These are phyloP conservation scores for Parasteatoda lunata DNA, from an alignment of 2,888 invertebrate species.

Conservation along the genomic window DNA sequence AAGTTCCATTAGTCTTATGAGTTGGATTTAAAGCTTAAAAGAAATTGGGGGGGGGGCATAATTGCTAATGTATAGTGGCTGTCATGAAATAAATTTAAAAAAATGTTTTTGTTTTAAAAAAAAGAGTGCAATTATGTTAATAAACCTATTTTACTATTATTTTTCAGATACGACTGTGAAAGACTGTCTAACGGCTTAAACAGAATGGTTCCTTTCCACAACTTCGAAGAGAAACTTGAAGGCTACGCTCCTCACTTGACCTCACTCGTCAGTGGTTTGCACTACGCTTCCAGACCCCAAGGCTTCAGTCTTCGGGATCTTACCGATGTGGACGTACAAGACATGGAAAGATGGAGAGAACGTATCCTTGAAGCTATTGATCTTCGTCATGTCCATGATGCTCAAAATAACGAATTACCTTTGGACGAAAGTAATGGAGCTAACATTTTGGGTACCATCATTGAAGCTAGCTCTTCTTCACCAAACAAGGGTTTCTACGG, in stretches of 20 bases:
- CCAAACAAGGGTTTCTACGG: constrained; percentile 76
- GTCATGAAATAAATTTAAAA: no score
- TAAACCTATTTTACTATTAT: neutral
- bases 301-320: constrained; percentile 57
- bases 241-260: constrained; percentile 70
- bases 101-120: no score
- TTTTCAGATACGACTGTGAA: constrained; percentile 81
- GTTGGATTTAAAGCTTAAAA: no score
- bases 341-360: constrained; percentile 84
- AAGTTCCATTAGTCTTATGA: no score
- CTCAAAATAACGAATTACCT: constrained; percentile 76
- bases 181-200: constrained; percentile 82
- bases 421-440: constrained; percentile 84
- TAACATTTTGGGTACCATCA: constrained; percentile 85
- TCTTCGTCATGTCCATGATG: constrained; percentile 77
- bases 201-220: constrained; percentile 79
- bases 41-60: no score
- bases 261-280: constrained; percentile 68
- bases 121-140: no score
- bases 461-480: constrained; percentile 79
- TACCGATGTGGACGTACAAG: constrained; percentile 51
- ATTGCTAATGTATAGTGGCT: no score
- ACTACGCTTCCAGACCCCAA: constrained; percentile 69
- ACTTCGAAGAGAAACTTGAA: constrained; percentile 72
- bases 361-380: constrained; percentile 84